Evolutionary conservation across 2,888 invertebrate genomes (phyloP).

Genomic region (Zootermopsis nevadensis): DNA sequence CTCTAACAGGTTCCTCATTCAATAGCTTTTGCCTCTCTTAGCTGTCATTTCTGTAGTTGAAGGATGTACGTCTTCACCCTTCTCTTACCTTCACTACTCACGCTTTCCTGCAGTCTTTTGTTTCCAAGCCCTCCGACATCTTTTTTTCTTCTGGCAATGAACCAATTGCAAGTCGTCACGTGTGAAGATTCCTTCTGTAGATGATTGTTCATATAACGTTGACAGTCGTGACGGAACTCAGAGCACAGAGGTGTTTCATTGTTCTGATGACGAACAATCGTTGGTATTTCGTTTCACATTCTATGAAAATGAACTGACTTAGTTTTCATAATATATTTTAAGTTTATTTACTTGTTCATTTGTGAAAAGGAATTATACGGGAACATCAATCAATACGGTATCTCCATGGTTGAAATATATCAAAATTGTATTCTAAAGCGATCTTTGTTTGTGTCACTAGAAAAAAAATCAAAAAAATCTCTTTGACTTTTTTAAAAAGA

Average conservation of each 20-base stretch:
- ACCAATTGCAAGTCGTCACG: constrained; percentile 20
- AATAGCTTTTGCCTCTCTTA: neutral
- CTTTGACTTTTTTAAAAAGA: no score
- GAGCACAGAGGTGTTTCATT: neutral
- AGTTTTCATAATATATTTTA: neutral
- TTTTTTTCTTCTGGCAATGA: constrained; percentile 7
- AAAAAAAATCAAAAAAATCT: no score
- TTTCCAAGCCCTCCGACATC: neutral
- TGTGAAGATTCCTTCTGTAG: neutral
- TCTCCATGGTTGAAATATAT: neutral
- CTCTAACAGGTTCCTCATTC: neutral
- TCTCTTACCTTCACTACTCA: neutral
- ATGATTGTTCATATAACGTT: neutral
- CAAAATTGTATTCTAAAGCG: neutral
- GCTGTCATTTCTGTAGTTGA: constrained; percentile 21
- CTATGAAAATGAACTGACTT: neutral
- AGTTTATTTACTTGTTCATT: neutral
- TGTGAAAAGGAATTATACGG: neutral
- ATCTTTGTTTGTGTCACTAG: no score
- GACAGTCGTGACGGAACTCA: constrained; percentile 15
- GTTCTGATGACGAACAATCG: neutral
- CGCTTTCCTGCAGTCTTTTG: constrained; percentile 17
- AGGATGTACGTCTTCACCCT: neutral
- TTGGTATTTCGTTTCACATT: neutral
- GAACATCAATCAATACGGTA: neutral